A percentile compares a stretch with the other conserved stretches of the same genome.
Evolutionary conservation across 2,888 invertebrate species (phyloP).

Genomic region (Pemphredon lugubris): DNA sequence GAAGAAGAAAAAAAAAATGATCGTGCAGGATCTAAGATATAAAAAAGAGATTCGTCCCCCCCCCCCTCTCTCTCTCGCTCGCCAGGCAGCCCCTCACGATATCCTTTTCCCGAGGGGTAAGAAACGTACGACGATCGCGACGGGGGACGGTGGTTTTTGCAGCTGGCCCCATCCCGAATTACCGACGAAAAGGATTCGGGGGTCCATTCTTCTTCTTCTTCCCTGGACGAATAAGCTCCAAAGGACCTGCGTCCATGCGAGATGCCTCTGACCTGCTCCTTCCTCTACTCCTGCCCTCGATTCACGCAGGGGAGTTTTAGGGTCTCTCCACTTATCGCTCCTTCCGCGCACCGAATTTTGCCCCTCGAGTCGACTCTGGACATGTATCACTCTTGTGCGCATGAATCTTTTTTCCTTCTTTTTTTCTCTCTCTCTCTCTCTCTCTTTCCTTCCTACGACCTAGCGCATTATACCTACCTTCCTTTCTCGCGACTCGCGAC

Average conservation of each 20-base stretch:
- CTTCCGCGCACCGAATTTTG: constrained; percentile 25
- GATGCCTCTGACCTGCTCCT: constrained; percentile 71
- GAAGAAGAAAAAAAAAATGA: constrained; percentile 79
- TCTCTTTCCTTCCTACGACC: constrained; percentile 17
- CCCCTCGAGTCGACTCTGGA: constrained; percentile 47
- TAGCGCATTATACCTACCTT: background rate
- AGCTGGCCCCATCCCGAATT: constrained; percentile 76
- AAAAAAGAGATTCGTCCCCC: constrained; percentile 74
- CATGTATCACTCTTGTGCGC: constrained; percentile 26
- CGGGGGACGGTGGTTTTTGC: constrained; percentile 75
- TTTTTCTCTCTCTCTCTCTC: no score
- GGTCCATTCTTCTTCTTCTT: constrained; percentile 77
- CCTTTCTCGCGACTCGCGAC: constrained; percentile 1
- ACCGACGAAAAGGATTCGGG: constrained; percentile 75
- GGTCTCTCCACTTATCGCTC: constrained; percentile 61
- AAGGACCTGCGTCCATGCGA: constrained; percentile 77
- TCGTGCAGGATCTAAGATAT: constrained; percentile 78
- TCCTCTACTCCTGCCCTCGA: constrained; percentile 66
- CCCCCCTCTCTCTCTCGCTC: constrained; percentile 26
- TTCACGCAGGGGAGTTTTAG: constrained; percentile 61
- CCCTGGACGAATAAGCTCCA: constrained; percentile 79
- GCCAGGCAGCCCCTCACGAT: constrained; percentile 64
- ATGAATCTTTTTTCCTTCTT: constrained; percentile 10
- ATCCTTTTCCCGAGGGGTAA: constrained; percentile 75
- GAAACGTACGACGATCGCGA: constrained; percentile 50